These are phyloP conservation scores for Danio aesculapii DNA, from an alignment of 2,797 vertebrate genomes.

Conservation along the genomic window DNA sequence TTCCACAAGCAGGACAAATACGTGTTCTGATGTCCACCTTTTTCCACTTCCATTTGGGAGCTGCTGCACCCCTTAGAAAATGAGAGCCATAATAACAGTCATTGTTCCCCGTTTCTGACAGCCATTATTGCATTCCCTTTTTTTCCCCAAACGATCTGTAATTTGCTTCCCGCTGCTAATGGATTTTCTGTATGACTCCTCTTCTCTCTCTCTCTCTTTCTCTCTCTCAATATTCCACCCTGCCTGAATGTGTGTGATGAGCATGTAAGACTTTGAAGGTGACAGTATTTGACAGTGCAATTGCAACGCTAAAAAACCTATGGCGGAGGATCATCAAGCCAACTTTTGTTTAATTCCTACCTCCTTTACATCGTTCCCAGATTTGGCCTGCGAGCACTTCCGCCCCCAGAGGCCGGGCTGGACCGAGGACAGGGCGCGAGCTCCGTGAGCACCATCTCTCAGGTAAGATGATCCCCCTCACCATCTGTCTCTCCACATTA, in stretches of 20 bases:
- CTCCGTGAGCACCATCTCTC: conserved; percentile 32
- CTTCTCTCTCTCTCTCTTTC: conserved; percentile 36
- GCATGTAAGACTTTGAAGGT: conserved; percentile 56
- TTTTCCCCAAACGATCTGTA: conserved; percentile 64
- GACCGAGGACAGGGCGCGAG: conserved; percentile 25
- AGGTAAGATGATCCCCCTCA: conserved; percentile 57
- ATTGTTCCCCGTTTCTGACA: conserved; percentile 66
- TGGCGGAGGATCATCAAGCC: not conserved
- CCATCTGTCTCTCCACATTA: conserved; percentile 49
- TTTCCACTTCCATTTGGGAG: conserved; percentile 56
- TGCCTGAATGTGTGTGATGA: conserved; percentile 57
- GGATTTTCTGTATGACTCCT: conserved; percentile 63
- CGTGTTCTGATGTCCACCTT: conserved; percentile 52
- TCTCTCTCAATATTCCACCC: conserved; percentile 8
- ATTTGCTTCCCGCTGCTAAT: conserved; percentile 65
- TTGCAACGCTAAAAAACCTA: conserved; percentile 42
- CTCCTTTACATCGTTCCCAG: conserved; percentile 29
- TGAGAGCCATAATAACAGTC: conserved; percentile 64
- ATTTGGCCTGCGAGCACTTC: conserved; percentile 18
- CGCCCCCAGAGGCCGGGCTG: conserved; percentile 26
- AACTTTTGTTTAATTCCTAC: conserved; percentile 17
- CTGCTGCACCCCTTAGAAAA: conserved; percentile 56
- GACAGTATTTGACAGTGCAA: conserved; percentile 61
- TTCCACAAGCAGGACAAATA: conserved; percentile 47
- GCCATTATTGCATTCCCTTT: conserved; percentile 62